Conservation (phyloP, 2,888 invertebrate species). For the Ornithoptera alexandrae region DNA sequence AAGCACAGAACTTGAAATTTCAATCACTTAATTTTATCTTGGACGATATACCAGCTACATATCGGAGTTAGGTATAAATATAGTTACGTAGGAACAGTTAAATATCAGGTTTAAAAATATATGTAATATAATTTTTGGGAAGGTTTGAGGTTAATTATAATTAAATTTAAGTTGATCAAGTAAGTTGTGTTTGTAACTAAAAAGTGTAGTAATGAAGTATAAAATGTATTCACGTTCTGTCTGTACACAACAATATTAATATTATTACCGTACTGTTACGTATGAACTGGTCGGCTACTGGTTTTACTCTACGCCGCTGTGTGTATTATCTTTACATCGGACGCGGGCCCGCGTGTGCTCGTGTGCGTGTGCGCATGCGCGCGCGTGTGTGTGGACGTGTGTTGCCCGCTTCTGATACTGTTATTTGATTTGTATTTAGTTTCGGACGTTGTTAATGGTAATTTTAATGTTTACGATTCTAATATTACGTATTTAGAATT, state of each 20-base stretch:
- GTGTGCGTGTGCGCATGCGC: not conserved
- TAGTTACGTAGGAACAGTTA: no score
- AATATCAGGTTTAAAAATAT: no score
- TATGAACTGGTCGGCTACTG: conserved; percentile 74
- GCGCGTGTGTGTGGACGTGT: conserved; percentile 30
- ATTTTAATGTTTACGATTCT: conserved; percentile 4
- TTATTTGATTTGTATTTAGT: conserved; percentile 33
- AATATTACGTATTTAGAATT: conserved; percentile 5
- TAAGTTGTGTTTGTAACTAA: no score
- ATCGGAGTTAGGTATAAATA: no score
- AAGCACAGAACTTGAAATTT: no score
- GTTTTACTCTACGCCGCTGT: conserved; percentile 65
- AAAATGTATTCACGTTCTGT: conserved; percentile 31
- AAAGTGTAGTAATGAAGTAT: not conserved
- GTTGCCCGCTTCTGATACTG: conserved; percentile 33
- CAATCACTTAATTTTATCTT: no score
- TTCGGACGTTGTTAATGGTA: conserved; percentile 14
- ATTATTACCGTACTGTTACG: conserved; percentile 77
- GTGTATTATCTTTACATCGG: conserved; percentile 33
- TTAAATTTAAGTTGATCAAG: no score
- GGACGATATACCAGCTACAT: no score
- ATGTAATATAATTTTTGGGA: no score
- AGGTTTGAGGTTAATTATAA: no score
- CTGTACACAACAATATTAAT: conserved; percentile 68
- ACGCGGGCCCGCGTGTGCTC: not conserved